Evolutionary conservation across 2,113 vertebrate species (phyloP), one percentile per base, ranked within the genome.

Genomic region (Castor canadensis): DNA sequence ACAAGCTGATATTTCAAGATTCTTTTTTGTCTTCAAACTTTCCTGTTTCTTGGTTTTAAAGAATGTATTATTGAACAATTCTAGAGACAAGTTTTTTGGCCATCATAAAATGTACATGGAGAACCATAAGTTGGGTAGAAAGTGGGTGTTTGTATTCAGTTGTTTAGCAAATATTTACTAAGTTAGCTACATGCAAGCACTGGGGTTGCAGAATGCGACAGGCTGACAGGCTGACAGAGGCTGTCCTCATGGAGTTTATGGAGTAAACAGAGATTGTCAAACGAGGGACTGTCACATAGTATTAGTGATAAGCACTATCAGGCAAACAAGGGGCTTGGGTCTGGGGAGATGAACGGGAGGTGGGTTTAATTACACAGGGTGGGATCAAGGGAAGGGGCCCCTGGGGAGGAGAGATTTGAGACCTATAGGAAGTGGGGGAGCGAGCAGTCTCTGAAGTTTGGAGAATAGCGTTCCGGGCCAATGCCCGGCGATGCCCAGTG

Each of bases 361-460:
- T 5, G 62, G 66, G 17, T 43, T 43, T 52, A 22, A 24, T 24
- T 6, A 6, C 1, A 4, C 12, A 11, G 32, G 28, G 62, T 35
- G 10, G 1, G 49, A 17, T 38, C 20, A 11, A 32, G 12, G 52
- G 30, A 15, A 40, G 47, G 60, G 35, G 47, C 30, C 4, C 26
- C 26, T 13, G 24, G 20, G 30, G 54, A 83, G 38, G 3, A 28
- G 9, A 69, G 81, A 76, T n/a, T 69, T 17, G 67, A 64, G 52
- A 40, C 83, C 81, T 80, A 32, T 4, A 11, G 3, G 35, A 47
- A 43, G n/a, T 12, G 30, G 77, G 76, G 64, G 43, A 38, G 26
- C 0, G 4, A 13, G 47, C 0, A 0, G 32, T 19, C 58, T 24
- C n/a, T 43, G 69, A 3, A 12, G n/a, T 13, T 7, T 2, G 32